Percentiles rank a stretch among this genome's conserved stretches.
Conservation (phyloP, 2,888 invertebrate genomes). For the Trichogramma dendrolimi region DNA sequence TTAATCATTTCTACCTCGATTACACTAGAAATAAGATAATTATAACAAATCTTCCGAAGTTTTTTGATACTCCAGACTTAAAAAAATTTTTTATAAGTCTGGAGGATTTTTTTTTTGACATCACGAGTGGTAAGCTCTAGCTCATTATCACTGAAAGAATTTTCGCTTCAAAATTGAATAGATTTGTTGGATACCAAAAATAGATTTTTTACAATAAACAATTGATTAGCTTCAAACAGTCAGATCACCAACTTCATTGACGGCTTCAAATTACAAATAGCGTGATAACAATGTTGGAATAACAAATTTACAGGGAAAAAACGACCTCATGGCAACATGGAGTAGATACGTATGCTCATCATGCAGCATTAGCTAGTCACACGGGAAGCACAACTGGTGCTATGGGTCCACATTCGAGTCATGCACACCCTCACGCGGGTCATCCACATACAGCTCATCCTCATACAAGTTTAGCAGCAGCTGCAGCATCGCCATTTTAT, state of each 20-base stretch:
- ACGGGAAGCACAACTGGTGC: conserved; percentile 44
- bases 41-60: too few species aligned
- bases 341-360: conserved; percentile 49
- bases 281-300: background rate
- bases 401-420: conserved; percentile 46
- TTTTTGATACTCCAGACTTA: too few species aligned
- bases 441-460: conserved; percentile 57
- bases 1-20: too few species aligned
- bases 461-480: conserved; percentile 53
- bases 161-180: too few species aligned
- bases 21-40: too few species aligned
- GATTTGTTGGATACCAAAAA: too few species aligned
- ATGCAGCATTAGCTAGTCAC: conserved; percentile 47
- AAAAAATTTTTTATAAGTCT: too few species aligned
- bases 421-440: conserved; percentile 43
- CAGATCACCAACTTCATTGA: too few species aligned
- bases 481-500: conserved; percentile 67
- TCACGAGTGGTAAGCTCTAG: too few species aligned
- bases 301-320: conserved; percentile 43
- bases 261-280: background rate
- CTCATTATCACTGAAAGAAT: too few species aligned
- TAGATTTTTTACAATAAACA: background rate
- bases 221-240: background rate
- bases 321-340: conserved; percentile 51
- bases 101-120: too few species aligned